Base-by-base conservation (phyloP, 2,113 vertebrate species). In the Benitochromis conjunctus region DNA sequence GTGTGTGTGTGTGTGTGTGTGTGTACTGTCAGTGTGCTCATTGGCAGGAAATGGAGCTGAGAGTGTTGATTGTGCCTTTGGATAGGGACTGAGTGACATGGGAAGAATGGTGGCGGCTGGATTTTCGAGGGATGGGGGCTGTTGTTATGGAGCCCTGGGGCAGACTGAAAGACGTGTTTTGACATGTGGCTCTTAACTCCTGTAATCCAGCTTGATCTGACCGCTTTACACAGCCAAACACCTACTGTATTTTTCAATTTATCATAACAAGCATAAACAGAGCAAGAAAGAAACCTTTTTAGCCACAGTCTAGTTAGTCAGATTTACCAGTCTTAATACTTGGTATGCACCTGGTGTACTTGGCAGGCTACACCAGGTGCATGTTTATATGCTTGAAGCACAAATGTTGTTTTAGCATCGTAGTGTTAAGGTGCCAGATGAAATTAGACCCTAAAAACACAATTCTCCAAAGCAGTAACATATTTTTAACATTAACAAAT, bases 151-250 rank as follows among this genome's bases (percentile, higher is more conserved):
- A 80, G 81, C 89, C 89, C 74, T 29, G 5, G 64, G 88, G 88
- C 85, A 82, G 83, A 89, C 76, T 91, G 89, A 92, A 83, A 86
- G 92, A 88, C 86, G 7, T 90, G 92, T 94, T 94, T 89, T 92
- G 91, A 94, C 90, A 90, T 82, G 94, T 80, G 88, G 84, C 86
- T 81, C 85, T 91, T 93, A 83, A 91, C 90, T 89, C 85, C 53
- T 79, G 60, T 91, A 93, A 93, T 93, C 80, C 89, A 82, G 79
- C 48, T 85, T 80, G 79, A 89, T 91, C 88, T 84, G 85, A 88
- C 79, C 31, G n/a, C 77, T 80, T 79, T 48, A 80, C 38, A 69
- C 56, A 60, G 58, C 84, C 79, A 43, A 82, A 89, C 82, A 80
- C 48, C 55, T 60, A 85, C 91, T 88, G 82, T 87, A 91, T 48